Conservation (phyloP, 2,113 vertebrate genomes). For the Stegostoma tigrinum region DNA sequence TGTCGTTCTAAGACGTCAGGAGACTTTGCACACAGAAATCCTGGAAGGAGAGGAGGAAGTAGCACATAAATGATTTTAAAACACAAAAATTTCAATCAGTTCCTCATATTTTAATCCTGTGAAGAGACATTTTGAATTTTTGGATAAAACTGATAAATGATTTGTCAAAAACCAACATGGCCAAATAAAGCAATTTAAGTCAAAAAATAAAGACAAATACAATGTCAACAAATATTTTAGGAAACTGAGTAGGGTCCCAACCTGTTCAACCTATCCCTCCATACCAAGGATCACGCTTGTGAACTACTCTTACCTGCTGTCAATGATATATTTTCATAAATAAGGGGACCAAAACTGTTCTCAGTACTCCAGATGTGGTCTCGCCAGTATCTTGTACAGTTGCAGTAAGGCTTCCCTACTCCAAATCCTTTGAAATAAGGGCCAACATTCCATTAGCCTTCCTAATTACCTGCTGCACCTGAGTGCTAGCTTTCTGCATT, state of each 20-base stretch:
- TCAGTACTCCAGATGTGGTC: too few relatives aligned
- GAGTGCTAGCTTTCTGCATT: too few relatives aligned
- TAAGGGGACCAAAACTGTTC: too few relatives aligned
- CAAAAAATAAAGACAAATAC: neutral
- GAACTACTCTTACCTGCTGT: too few relatives aligned
- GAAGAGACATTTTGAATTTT: neutral
- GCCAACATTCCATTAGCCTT: too few relatives aligned
- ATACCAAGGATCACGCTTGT: too few relatives aligned
- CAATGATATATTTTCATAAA: too few relatives aligned
- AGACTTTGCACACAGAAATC: constrained; percentile 49
- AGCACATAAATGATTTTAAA: neutral
- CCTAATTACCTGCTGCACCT: too few relatives aligned
- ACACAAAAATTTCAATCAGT: neutral
- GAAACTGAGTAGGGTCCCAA: neutral
- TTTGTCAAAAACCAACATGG: neutral
- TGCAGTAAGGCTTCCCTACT: too few relatives aligned
- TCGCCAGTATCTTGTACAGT: too few relatives aligned
- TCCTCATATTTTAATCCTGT: neutral
- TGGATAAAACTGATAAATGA: neutral
- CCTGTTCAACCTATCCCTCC: too few relatives aligned
- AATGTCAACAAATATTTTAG: neutral
- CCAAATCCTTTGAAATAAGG: too few relatives aligned
- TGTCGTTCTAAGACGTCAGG: constrained; percentile 57
- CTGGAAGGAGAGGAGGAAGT: constrained; percentile 40
- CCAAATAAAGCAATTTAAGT: neutral